Conservation (phyloP, 2,113 vertebrate species). For the Tragulus kanchil region DNA sequence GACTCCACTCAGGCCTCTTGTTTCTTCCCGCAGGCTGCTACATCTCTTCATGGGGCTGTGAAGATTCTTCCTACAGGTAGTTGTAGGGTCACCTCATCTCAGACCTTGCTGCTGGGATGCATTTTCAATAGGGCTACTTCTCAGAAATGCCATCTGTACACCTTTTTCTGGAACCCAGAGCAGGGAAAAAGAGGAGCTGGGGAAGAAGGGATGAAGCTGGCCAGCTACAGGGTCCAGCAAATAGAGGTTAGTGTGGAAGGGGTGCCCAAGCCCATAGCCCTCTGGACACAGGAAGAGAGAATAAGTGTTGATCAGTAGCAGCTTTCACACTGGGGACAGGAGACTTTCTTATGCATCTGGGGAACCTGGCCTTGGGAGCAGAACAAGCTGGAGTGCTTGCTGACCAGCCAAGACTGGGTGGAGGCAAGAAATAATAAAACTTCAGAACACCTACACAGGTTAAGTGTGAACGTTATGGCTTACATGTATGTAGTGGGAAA, state of each 20-base stretch:
- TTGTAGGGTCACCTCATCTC: neutral
- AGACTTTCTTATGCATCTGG: conserved; percentile 24
- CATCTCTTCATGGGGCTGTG: neutral
- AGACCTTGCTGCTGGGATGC: neutral
- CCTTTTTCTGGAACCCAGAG: neutral
- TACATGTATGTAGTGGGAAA: conserved; percentile 1
- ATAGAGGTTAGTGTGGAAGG: neutral
- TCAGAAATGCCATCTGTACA: neutral
- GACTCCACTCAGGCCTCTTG: neutral
- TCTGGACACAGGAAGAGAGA: neutral
- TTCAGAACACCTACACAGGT: neutral
- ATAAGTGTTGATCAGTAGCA: neutral
- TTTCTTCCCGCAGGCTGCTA: neutral
- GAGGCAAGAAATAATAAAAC: neutral
- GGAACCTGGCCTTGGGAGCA: neutral
- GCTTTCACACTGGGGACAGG: neutral
- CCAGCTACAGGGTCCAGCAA: neutral
- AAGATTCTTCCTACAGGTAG: neutral
- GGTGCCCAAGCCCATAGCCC: neutral
- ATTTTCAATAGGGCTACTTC: neutral
- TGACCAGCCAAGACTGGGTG: neutral
- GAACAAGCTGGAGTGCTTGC: neutral
- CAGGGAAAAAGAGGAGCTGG: neutral
- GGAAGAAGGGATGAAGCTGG: neutral
- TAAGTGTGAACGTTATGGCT: neutral